phyloP scores from a whole-genome alignment of 2,888 invertebrate species.

The Heteropelma amictum region DNA sequence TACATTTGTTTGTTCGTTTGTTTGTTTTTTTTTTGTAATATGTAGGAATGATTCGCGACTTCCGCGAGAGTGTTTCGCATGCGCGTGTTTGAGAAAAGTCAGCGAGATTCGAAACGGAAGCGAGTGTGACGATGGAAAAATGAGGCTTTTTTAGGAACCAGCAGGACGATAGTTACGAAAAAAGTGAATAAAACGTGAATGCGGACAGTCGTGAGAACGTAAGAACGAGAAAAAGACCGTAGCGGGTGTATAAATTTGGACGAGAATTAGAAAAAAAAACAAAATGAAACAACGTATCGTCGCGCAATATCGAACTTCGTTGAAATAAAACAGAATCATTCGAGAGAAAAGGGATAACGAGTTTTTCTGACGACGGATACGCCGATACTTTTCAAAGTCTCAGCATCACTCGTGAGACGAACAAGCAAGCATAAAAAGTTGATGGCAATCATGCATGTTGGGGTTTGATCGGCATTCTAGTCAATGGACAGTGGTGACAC shows the following conservation, averaged over 20 bases:
- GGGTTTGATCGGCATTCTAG: constrained; percentile 54
- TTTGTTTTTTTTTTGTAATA: constrained; percentile 7
- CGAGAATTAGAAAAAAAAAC: neutral
- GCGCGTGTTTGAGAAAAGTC: neutral
- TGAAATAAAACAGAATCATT: constrained; percentile 5
- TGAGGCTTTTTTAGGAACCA: neutral
- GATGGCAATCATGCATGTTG: constrained; percentile 50
- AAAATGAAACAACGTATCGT: constrained; percentile 2
- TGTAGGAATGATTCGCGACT: neutral
- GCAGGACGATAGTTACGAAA: neutral
- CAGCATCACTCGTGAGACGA: constrained; percentile 27
- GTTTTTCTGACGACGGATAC: constrained; percentile 27
- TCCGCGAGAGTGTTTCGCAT: neutral
- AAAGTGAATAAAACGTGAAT: neutral
- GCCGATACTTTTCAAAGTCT: constrained; percentile 16
- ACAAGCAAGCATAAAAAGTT: constrained; percentile 43
- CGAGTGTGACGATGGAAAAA: neutral
- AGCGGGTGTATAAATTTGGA: too few species aligned
- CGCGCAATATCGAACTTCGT: constrained; percentile 4
- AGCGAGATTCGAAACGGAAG: neutral
- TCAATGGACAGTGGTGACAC: constrained; percentile 46
- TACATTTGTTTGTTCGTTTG: neutral
- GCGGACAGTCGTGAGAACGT: neutral
- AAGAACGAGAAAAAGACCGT: neutral
- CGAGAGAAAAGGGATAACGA: neutral